Evolutionary conservation across 2,113 vertebrate species (phyloP).

Genomic region (Cynocephalus volans): DNA sequence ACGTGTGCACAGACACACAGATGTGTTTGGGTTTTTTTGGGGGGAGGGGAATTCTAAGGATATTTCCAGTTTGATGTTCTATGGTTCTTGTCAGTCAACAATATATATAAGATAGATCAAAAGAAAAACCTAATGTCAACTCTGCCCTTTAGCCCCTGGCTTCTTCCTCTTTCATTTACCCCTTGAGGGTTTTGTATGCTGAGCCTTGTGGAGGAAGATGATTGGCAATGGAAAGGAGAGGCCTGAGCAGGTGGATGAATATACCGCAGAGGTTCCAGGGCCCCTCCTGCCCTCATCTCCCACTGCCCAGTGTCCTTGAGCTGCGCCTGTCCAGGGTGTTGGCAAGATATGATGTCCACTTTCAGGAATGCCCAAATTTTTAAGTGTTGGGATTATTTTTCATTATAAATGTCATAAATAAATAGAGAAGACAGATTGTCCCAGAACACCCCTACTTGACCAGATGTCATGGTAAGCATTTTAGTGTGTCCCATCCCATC

Average conservation of each 20-base stretch:
- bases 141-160: rapidly evolving
- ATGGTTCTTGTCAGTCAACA: not conserved
- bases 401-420: not conserved
- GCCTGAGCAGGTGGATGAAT: not conserved
- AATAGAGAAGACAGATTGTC: not conserved
- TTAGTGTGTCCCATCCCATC: rapidly evolving
- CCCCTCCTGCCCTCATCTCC: no score
- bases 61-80: not conserved
- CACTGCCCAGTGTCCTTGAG: not conserved
- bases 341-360: no score
- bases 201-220: no score
- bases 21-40: not conserved
- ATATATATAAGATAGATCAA: no score
- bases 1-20: rapidly evolving
- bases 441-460: not conserved
- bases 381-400: no score
- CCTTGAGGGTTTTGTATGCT: no score
- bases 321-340: not conserved
- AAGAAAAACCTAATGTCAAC: no score
- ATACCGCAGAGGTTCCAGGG: no score
- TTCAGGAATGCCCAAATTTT: not conserved
- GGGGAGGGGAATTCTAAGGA: no score
- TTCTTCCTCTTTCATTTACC: not conserved
- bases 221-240: not conserved
- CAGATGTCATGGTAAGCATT: rapidly evolving